Percentiles rank a stretch among this genome's conserved stretches.
These are phyloP conservation scores for Eupithecia insigniata DNA, from an alignment of 2,888 invertebrate species.

Conservation along the genomic window DNA sequence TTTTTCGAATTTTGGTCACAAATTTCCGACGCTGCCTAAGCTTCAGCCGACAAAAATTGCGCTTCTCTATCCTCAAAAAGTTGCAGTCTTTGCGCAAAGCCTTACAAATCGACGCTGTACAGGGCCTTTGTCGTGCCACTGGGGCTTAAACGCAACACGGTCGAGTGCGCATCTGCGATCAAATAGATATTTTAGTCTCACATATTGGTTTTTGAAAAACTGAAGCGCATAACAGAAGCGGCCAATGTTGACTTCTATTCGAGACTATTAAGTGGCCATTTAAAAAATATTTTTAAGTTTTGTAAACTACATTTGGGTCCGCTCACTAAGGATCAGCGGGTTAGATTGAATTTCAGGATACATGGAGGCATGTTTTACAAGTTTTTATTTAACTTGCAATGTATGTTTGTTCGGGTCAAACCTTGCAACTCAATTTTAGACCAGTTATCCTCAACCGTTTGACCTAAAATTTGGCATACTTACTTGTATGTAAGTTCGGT, in stretches of 20 bases:
- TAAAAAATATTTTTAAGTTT: not conserved
- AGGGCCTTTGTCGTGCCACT: constrained; percentile 43
- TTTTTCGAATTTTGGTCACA: not conserved
- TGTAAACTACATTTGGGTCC: not conserved
- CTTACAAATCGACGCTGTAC: constrained; percentile 33
- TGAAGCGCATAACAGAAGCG: not conserved
- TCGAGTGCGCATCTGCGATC: constrained; percentile 41
- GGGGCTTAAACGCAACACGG: constrained; percentile 45
- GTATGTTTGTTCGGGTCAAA: too few species aligned
- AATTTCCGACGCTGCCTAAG: not conserved
- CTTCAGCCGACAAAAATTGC: constrained; percentile 1
- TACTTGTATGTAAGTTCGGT: too few species aligned
- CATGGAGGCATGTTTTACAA: not conserved
- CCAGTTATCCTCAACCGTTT: too few species aligned
- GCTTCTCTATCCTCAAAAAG: not conserved
- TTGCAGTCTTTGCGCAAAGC: constrained; percentile 18
- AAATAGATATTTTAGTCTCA: constrained; percentile 45
- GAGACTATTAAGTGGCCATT: not conserved
- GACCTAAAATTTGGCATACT: too few species aligned
- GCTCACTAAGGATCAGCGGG: too few species aligned
- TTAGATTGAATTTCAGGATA: not conserved
- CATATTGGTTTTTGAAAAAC: constrained; percentile 31
- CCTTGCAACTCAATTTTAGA: too few species aligned
- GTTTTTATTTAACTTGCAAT: too few species aligned
- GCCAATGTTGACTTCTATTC: constrained; percentile 1